phyloP scores from a whole-genome alignment of 2,113 vertebrate species.

The Rhinolophus ferrumequinum region DNA sequence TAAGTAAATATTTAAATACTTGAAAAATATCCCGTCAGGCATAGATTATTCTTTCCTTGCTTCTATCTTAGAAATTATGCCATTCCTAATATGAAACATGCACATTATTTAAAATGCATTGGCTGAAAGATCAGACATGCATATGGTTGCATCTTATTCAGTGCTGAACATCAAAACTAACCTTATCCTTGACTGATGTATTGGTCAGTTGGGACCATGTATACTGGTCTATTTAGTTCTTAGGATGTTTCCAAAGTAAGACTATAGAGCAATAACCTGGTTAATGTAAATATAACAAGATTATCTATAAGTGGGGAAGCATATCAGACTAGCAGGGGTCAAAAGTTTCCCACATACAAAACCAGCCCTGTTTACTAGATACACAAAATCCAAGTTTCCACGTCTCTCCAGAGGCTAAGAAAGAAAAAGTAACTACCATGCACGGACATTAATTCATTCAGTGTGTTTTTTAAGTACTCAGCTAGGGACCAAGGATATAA shows the following conservation, averaged over 20 bases:
- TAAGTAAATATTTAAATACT: constrained; percentile 16
- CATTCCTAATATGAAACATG: constrained; percentile 29
- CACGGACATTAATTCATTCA: constrained; percentile 41
- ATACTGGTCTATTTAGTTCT: background rate
- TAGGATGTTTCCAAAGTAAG: constrained; percentile 41
- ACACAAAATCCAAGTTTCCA: background rate
- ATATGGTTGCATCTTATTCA: background rate
- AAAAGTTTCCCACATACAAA: constrained; percentile 46
- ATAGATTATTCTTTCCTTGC: constrained; percentile 11
- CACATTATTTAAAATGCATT: background rate
- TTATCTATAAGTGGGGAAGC: constrained; percentile 35
- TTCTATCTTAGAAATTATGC: constrained; percentile 26
- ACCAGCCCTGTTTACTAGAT: background rate
- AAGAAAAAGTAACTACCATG: background rate
- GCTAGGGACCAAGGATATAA: background rate
- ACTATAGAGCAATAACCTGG: background rate
- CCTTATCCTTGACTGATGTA: background rate
- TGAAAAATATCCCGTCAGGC: background rate
- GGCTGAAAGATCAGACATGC: background rate
- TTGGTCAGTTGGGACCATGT: background rate
- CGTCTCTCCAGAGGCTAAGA: background rate
- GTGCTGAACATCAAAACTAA: background rate
- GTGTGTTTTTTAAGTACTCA: constrained; percentile 45
- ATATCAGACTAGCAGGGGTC: background rate
- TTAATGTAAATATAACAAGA: background rate